Evolutionary conservation across 2,113 vertebrate genomes (phyloP).

Genomic region (Campylorhamphus procurvoides): DNA sequence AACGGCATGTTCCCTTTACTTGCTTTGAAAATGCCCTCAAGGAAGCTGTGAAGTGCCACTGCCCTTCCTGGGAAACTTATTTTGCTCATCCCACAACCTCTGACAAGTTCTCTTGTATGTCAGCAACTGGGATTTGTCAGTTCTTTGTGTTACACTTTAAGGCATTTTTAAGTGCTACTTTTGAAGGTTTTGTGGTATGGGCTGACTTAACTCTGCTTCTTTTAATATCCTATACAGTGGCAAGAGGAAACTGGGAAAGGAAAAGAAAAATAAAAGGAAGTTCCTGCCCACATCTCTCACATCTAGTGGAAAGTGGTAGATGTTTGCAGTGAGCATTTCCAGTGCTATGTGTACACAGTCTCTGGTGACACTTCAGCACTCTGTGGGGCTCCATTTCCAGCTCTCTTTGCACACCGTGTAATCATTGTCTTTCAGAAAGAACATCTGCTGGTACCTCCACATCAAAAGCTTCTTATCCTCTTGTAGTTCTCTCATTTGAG

Average conservation of each 20-base stretch:
- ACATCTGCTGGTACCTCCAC: slow-evolving; percentile 29
- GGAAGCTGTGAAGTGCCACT: neutral
- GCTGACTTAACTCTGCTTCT: neutral
- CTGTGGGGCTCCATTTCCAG: slow-evolving; percentile 44
- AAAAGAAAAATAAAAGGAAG: neutral
- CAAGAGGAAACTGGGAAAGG: neutral
- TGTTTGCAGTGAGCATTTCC: neutral
- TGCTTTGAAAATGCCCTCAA: neutral
- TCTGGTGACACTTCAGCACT: neutral
- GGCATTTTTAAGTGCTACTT: neutral
- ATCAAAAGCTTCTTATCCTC: slow-evolving; percentile 66
- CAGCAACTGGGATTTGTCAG: neutral
- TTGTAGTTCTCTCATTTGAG: slow-evolving; percentile 62
- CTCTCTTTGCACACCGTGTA: slow-evolving; percentile 44
- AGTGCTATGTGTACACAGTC: neutral
- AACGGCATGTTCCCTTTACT: neutral
- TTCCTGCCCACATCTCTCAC: neutral
- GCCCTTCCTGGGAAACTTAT: neutral
- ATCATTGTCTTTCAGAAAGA: slow-evolving; percentile 59
- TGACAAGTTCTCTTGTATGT: neutral
- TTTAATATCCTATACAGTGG: neutral
- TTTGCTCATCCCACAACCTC: neutral
- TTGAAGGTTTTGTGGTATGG: neutral
- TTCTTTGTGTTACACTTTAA: neutral
- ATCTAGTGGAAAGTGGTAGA: neutral